These are phyloP conservation scores for Carposina sasakii DNA, from an alignment of 1,140 invertebrate genomes.

Conservation along the genomic window DNA sequence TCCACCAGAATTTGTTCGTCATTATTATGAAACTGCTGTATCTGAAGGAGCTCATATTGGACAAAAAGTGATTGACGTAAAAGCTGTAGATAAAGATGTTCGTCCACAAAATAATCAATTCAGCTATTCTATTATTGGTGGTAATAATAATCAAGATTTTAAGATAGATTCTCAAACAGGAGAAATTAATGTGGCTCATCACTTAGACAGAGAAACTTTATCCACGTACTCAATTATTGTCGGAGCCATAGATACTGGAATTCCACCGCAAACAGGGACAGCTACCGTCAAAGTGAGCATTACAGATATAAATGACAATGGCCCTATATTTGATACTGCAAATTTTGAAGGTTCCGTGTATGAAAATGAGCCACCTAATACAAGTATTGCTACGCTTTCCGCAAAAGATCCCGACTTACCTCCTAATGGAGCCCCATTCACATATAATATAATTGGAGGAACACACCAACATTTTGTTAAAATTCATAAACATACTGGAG, in stretches of 20 bases:
- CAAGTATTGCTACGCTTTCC: slow-evolving; percentile 86
- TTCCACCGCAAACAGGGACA: slow-evolving; percentile 90
- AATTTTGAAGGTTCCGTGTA: slow-evolving; percentile 83
- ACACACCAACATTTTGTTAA: slow-evolving; percentile 83
- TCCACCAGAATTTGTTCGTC: slow-evolving; percentile 90
- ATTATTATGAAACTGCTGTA: slow-evolving; percentile 82
- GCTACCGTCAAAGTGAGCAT: slow-evolving; percentile 84
- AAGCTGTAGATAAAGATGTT: slow-evolving; percentile 93
- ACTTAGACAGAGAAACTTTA: slow-evolving; percentile 87
- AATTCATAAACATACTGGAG: slow-evolving; percentile 85
- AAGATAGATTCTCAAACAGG: slow-evolving; percentile 91
- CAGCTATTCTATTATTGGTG: slow-evolving; percentile 90
- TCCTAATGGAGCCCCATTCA: slow-evolving; percentile 94
- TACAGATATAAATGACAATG: slow-evolving; percentile 95
- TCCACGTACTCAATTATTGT: slow-evolving; percentile 86
- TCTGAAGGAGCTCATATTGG: slow-evolving; percentile 85
- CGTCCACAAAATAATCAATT: slow-evolving; percentile 93
- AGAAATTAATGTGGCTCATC: slow-evolving; percentile 82
- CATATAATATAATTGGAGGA: slow-evolving; percentile 85
- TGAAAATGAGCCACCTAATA: slow-evolving; percentile 91
- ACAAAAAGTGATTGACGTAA: slow-evolving; percentile 83
- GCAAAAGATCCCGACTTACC: slow-evolving; percentile 92
- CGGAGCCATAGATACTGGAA: slow-evolving; percentile 91
- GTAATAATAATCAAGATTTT: slow-evolving; percentile 88
- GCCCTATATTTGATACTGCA: slow-evolving; percentile 84